Evolutionary conservation across 2,113 vertebrate genomes (phyloP).

Genomic region (Chloebia gouldiae): DNA sequence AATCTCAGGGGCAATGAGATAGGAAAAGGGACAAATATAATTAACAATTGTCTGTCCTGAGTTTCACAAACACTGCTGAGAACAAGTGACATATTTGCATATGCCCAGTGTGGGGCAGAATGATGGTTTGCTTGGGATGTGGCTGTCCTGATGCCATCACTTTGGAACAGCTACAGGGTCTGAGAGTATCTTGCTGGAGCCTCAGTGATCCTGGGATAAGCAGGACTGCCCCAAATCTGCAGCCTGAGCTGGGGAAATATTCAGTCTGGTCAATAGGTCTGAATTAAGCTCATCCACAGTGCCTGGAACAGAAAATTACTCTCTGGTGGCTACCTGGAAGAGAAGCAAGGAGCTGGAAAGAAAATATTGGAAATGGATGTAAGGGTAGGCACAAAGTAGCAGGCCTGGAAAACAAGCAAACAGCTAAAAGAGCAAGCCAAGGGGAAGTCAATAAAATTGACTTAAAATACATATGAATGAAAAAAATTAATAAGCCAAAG

Average conservation of each 20-base stretch:
- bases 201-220: background rate
- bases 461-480: slow-evolving; percentile 58
- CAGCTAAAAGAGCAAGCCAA: slow-evolving; percentile 41
- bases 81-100: background rate
- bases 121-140: background rate
- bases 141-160: background rate
- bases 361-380: background rate
- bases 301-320: background rate
- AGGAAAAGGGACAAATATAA: background rate
- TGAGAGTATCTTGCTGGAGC: background rate
- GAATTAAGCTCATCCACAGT: background rate
- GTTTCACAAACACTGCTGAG: background rate
- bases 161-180: background rate
- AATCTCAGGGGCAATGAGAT: background rate
- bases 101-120: accelerated
- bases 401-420: background rate
- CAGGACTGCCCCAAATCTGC: background rate
- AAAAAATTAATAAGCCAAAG: slow-evolving; percentile 51
- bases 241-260: background rate
- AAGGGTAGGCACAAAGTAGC: background rate
- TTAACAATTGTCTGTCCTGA: background rate
- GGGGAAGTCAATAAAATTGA: slow-evolving; percentile 41
- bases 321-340: background rate
- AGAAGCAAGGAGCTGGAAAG: background rate
- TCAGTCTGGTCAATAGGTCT: background rate